Evolutionary conservation across 2,797 vertebrate genomes (phyloP).

Genomic region (Pseudochromis fuscus): DNA sequence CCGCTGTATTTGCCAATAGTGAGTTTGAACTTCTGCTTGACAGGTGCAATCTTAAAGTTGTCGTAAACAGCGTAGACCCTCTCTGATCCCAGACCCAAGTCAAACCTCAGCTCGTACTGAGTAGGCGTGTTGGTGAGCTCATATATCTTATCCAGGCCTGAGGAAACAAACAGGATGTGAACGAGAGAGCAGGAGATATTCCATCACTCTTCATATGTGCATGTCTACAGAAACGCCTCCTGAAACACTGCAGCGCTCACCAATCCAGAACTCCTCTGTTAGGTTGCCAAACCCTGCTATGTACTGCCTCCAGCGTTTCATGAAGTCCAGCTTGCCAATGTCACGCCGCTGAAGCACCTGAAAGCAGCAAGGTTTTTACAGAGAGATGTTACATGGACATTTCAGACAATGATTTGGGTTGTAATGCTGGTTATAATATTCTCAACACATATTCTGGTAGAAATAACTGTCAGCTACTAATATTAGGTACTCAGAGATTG

Average conservation of each 20-base stretch:
- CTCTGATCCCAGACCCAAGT: conserved; percentile 84
- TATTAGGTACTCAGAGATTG: background rate
- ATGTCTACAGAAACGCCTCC: conserved; percentile 17
- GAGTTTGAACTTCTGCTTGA: conserved; percentile 89
- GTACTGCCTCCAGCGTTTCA: conserved; percentile 91
- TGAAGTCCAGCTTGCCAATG: conserved; percentile 90
- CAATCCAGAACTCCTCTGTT: conserved; percentile 92
- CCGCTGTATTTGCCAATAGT: conserved; percentile 89
- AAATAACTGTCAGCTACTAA: background rate
- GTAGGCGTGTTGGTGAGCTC: conserved; percentile 87
- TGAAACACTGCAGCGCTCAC: conserved; percentile 70
- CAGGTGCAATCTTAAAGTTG: conserved; percentile 87
- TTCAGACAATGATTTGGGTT: conserved; percentile 12
- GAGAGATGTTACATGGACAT: conserved; percentile 26
- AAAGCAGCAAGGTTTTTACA: conserved; percentile 36
- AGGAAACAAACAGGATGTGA: conserved; percentile 21
- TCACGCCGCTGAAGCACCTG: conserved; percentile 91
- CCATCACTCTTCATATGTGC: conserved; percentile 1
- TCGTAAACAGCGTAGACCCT: conserved; percentile 88
- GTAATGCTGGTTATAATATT: background rate
- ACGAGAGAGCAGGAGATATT: conserved; percentile 19
- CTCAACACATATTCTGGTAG: background rate
- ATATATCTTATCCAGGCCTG: conserved; percentile 92
- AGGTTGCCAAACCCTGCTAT: conserved; percentile 91
- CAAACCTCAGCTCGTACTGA: conserved; percentile 86